Conservation (phyloP, 2,888 invertebrate species). For the Pollenia amentaria region DNA sequence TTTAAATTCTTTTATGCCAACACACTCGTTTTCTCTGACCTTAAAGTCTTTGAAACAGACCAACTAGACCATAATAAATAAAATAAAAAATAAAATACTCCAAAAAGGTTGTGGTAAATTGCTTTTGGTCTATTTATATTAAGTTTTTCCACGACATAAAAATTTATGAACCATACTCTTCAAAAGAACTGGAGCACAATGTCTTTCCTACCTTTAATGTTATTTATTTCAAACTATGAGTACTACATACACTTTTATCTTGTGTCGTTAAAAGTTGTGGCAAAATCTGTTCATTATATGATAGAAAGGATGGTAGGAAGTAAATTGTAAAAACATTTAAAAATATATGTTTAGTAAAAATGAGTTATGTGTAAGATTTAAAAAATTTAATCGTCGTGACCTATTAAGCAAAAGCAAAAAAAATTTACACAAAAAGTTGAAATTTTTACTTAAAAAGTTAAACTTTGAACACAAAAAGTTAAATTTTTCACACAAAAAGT, state of each 20-base stretch:
- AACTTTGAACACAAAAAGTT: too few species aligned
- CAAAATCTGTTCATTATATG: neutral
- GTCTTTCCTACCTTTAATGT: slow-evolving; percentile 14
- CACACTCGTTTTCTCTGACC: neutral
- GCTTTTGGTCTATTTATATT: neutral
- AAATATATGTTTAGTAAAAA: too few species aligned
- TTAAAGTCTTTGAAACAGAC: neutral
- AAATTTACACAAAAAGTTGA: too few species aligned
- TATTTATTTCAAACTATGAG: neutral
- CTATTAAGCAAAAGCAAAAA: too few species aligned
- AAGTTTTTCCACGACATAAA: slow-evolving; percentile 41
- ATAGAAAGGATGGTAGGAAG: too few species aligned
- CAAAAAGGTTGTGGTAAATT: neutral
- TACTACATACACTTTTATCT: neutral
- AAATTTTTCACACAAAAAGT: too few species aligned
- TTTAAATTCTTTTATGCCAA: neutral
- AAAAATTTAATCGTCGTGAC: too few species aligned
- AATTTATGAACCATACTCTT: slow-evolving; percentile 57
- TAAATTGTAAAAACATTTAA: too few species aligned
- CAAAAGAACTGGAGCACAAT: slow-evolving; percentile 15
- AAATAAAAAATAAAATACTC: neutral
- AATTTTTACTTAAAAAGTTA: too few species aligned
- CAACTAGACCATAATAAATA: neutral
- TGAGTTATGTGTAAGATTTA: too few species aligned
- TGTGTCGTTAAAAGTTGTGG: neutral